These are phyloP conservation scores for Pammene aurita DNA, from an alignment of 2,888 invertebrate species.

Conservation along the genomic window DNA sequence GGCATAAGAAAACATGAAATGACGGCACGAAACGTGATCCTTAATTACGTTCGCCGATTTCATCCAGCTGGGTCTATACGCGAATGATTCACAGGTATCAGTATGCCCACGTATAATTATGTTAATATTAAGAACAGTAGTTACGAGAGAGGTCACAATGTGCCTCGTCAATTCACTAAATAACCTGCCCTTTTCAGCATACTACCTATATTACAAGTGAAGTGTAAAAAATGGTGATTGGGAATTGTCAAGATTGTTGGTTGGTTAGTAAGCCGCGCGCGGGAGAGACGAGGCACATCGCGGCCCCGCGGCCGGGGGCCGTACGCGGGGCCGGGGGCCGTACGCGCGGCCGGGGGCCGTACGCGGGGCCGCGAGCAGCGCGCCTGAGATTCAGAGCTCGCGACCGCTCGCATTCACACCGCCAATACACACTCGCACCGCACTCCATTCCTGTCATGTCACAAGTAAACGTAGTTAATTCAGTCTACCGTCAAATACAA, in stretches of 20 bases:
- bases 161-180: conserved; percentile 27
- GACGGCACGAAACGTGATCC: conserved; percentile 60
- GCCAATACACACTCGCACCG: conserved; percentile 51
- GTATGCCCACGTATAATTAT: conserved; percentile 46
- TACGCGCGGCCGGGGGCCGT: no score
- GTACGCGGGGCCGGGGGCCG: conserved; percentile 53
- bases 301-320: conserved; percentile 39
- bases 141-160: conserved; percentile 33
- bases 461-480: conserved; percentile 64
- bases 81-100: conserved; percentile 52
- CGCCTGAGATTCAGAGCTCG: conserved; percentile 76
- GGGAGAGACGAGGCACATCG: conserved; percentile 16
- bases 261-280: background rate
- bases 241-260: background rate
- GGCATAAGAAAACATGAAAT: conserved; percentile 7
- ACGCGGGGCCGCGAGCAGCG: conserved; percentile 55
- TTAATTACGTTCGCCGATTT: conserved; percentile 63
- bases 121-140: conserved; percentile 35
- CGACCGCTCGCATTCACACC: conserved; percentile 56
- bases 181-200: conserved; percentile 32
- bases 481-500: conserved; percentile 61
- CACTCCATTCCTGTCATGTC: conserved; percentile 55
- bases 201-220: conserved; percentile 1
- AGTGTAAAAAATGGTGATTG: conserved; percentile 17
- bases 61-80: conserved; percentile 50